phyloP scores from a whole-genome alignment of 2,888 invertebrate genomes.

The Norana najaformis region DNA sequence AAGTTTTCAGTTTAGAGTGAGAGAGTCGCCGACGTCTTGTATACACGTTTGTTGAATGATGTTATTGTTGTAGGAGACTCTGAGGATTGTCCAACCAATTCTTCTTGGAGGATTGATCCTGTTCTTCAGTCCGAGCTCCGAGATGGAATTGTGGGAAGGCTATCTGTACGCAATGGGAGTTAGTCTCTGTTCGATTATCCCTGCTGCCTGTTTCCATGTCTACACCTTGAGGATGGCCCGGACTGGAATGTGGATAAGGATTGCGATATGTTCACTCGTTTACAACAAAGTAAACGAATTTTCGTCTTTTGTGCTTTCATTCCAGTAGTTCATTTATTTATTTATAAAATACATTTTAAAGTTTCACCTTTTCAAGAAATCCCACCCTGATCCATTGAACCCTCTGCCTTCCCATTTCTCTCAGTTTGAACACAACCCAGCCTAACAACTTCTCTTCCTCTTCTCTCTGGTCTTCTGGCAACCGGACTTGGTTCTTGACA shows the following conservation, averaged over 20 bases:
- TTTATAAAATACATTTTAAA: too few species aligned
- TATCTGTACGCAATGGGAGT: slow-evolving; percentile 45
- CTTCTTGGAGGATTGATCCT: slow-evolving; percentile 63
- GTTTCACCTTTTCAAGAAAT: too few species aligned
- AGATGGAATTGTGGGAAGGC: slow-evolving; percentile 43
- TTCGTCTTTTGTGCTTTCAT: too few species aligned
- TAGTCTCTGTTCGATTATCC: slow-evolving; percentile 54
- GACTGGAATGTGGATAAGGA: slow-evolving; percentile 74
- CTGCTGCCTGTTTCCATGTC: slow-evolving; percentile 75
- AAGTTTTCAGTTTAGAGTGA: too few species aligned
- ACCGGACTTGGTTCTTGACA: too few species aligned
- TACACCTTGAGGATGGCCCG: slow-evolving; percentile 82
- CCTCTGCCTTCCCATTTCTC: too few species aligned
- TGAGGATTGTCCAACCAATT: slow-evolving; percentile 62
- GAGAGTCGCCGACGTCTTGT: too few species aligned
- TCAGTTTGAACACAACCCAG: too few species aligned
- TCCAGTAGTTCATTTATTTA: too few species aligned
- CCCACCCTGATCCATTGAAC: too few species aligned
- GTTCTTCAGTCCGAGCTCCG: slow-evolving; percentile 59
- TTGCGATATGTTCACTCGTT: slow-evolving; percentile 80
- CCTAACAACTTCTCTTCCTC: too few species aligned
- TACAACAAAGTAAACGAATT: slow-evolving; percentile 75
- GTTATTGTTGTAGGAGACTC: slow-evolving; percentile 51
- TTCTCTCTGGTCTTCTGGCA: too few species aligned
- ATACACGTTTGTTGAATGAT: neutral